Base-by-base conservation (phyloP, 2,113 vertebrate species). In the Mastomys coucha region DNA sequence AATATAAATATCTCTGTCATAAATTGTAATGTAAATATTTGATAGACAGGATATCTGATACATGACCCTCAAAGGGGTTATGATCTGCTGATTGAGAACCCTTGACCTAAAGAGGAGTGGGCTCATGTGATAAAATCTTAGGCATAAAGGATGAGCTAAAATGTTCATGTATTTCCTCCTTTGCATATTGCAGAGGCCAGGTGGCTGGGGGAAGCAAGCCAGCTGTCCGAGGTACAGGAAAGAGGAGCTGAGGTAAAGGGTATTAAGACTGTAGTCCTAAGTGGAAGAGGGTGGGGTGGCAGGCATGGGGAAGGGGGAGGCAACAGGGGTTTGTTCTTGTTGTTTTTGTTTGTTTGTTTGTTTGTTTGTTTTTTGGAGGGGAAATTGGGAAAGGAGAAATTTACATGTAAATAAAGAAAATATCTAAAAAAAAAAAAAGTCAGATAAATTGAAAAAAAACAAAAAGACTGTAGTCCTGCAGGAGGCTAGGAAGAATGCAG, bases 401-500 rank as follows among this genome's bases (percentile, higher is more conserved):
- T n/a, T n/a, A n/a, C n/a, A n/a, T n/a, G n/a, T n/a, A n/a, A n/a
- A n/a, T n/a, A n/a, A n/a, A n/a, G n/a, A n/a, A n/a, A n/a, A n/a
- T n/a, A n/a, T n/a, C n/a, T n/a, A n/a, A n/a, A n/a, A n/a, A n/a
- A n/a, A n/a, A n/a, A n/a, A n/a, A n/a, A n/a, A n/a, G n/a, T n/a
- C n/a, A 51, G 5, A 51, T 51, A 5, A 51, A 7, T 51, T 51
- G 51, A 51, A 51, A 51, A 9, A 51, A 51, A 51, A 51, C 5
- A 51, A 9, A 51, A 51, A 0, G 7, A 53, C 12, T 91, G 94
- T 51, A 31, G 12, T 24, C 42, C 69, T 73, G 70, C 31, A 49
- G 85, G 56, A 97, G 60, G 81, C 86, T 78, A 1, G 53, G 63
- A n/a, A 90, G 81, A 76, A 95, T 90, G 51, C 9, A 73, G 33